These are phyloP conservation scores for Lysandra bellargus DNA, from an alignment of 2,888 invertebrate genomes.

Conservation along the genomic window DNA sequence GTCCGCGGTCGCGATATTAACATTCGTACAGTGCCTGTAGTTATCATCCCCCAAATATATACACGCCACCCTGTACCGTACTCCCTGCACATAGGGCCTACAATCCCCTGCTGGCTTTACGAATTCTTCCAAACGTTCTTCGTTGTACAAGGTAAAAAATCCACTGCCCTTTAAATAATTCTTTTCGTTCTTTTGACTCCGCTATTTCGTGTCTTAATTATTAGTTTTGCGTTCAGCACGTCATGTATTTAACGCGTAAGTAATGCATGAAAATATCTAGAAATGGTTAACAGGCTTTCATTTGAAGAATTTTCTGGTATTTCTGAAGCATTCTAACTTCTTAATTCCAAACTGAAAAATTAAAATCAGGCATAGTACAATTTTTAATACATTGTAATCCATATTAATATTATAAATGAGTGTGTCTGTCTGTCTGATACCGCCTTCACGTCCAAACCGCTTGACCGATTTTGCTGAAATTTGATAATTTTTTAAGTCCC, in stretches of 20 bases:
- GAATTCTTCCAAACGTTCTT: constrained; percentile 11
- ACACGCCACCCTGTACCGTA: constrained; percentile 48
- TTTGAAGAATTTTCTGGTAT: background rate
- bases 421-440: no score
- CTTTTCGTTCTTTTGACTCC: constrained; percentile 33
- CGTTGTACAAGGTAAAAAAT: constrained; percentile 36
- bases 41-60: constrained; percentile 42
- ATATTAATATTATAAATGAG: background rate
- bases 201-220: constrained; percentile 31
- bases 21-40: constrained; percentile 57
- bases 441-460: no score
- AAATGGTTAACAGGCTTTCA: no score
- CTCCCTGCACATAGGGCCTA: constrained; percentile 48
- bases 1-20: constrained; percentile 71
- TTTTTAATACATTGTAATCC: background rate
- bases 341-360: background rate
- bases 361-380: background rate
- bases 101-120: constrained; percentile 26
- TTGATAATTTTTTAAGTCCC: no score
- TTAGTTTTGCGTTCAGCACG: constrained; percentile 22
- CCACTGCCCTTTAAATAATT: constrained; percentile 36
- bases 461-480: no score
- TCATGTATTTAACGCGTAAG: background rate
- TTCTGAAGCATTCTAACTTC: background rate
- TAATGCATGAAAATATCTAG: background rate